phyloP scores from a whole-genome alignment of 2,888 invertebrate species.

The Synanthedon myopaeformis region DNA sequence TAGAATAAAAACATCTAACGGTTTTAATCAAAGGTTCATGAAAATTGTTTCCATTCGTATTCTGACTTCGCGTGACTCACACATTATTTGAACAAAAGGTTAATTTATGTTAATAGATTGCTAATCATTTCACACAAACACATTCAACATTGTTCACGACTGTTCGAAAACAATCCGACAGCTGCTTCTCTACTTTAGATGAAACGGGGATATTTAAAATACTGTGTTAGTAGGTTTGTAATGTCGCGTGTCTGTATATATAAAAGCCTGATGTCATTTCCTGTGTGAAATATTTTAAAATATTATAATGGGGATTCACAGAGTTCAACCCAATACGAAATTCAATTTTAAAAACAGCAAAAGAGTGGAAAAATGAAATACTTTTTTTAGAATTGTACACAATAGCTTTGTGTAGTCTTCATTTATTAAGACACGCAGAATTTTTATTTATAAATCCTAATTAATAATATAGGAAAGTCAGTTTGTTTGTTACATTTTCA shows the following conservation, averaged over 20 bases:
- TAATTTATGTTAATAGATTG: conserved; percentile 17
- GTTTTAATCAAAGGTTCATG: no score
- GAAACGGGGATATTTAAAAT: background rate
- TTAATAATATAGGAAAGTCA: no score
- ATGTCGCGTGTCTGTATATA: background rate
- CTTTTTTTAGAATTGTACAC: no score
- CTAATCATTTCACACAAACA: conserved; percentile 11
- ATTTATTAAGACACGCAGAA: no score
- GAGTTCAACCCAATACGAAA: no score
- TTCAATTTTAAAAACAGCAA: background rate
- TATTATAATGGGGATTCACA: no score
- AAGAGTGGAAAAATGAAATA: no score
- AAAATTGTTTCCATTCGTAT: background rate
- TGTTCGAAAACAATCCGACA: conserved; percentile 3
- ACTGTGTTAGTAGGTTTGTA: background rate
- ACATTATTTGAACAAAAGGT: conserved; percentile 11
- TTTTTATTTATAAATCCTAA: no score
- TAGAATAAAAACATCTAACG: no score
- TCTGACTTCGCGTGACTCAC: background rate
- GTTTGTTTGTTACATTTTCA: no score
- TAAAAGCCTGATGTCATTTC: background rate
- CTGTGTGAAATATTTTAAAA: background rate
- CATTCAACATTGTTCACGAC: conserved; percentile 4
- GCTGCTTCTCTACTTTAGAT: conserved; percentile 1
- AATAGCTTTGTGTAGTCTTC: no score